These are phyloP conservation scores for Philereme transversata DNA, from an alignment of 2,888 invertebrate genomes.

Conservation along the genomic window DNA sequence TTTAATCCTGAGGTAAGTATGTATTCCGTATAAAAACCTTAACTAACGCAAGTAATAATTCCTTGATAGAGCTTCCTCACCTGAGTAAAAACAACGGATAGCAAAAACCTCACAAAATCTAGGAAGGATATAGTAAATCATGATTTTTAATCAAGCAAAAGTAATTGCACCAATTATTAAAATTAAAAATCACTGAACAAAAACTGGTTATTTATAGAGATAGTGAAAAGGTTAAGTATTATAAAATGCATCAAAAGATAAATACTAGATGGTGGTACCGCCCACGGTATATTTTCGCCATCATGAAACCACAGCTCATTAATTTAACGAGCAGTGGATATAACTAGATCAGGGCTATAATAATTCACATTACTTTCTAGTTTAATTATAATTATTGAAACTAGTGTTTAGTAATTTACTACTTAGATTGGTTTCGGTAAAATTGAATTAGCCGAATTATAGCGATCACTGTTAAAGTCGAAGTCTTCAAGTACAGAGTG, in stretches of 20 bases:
- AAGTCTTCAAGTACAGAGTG: too few species aligned
- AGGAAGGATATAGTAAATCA: constrained; percentile 8
- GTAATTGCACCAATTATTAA: constrained; percentile 1
- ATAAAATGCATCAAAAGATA: constrained; percentile 12
- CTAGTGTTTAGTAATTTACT: constrained; percentile 8
- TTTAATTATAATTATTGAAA: constrained; percentile 39
- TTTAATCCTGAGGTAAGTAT: too few species aligned
- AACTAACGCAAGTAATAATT: too few species aligned
- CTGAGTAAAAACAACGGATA: too few species aligned
- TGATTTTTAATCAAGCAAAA: constrained; percentile 12
- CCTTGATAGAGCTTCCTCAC: too few species aligned
- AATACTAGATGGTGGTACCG: constrained; percentile 13
- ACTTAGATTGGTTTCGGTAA: too few species aligned
- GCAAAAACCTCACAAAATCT: too few species aligned
- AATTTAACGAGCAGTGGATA: constrained; percentile 43
- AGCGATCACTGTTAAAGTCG: too few species aligned
- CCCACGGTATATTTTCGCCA: constrained; percentile 32
- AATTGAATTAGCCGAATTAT: too few species aligned
- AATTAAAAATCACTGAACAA: constrained; percentile 10
- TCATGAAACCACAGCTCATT: constrained; percentile 28
- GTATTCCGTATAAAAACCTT: too few species aligned
- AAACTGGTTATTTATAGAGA: constrained; percentile 5
- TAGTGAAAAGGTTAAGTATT: constrained; percentile 8
- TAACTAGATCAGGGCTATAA: constrained; percentile 50
- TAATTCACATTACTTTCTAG: constrained; percentile 46